Base-by-base conservation (phyloP, 1,140 invertebrate species). In the Chymomyza costata region DNA sequence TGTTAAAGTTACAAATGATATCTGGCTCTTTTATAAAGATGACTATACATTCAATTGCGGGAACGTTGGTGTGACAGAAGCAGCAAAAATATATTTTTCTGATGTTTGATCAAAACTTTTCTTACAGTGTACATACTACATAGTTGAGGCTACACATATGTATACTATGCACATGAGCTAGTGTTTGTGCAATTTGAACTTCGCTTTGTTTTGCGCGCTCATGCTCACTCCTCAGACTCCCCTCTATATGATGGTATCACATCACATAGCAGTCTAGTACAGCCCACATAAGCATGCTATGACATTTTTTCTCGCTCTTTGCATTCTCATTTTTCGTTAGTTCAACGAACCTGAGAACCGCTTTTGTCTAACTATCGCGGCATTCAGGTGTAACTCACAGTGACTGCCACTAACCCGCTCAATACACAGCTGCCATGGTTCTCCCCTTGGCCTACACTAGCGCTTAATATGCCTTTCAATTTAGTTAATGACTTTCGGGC, bases 391-490 rank as follows among this genome's bases (percentile, higher is more conserved):
- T 37, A 57, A 66, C 37, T 48, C 18, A 58, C 38, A 43, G n/a
- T n/a, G n/a, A n/a, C n/a, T n/a, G n/a, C n/a, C n/a, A n/a, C n/a
- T n/a, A n/a, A n/a, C 37, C 14, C 37, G 25, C 15, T 5, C 21
- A 25, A 25, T 25, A 25, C 10, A 17, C 14, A 10, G 5, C 28
- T 11, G n/a, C n/a, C 14, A 2, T n/a, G n/a, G 1, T 10, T 8
- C 11, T 14, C 19, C n/a, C 38, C 47, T 43, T 21, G 17, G 8
- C 13, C n/a, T 11, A 7, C 38, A 25, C 25, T n/a, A 43, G 31
- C 50, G 18, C 50, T 57, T 70, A 50, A 78, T 76, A 78, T 78
- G 57, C 56, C 57, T 70, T 74, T 80, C 66, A 76, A 76, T 76
- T 76, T 59, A 59, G 66, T 71, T 76, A 80, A 76, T 76, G 71